Percentiles rank a stretch among this genome's conserved stretches.
Evolutionary conservation across 2,113 vertebrate genomes (phyloP).

Genomic region (Pseudopipra pipra): DNA sequence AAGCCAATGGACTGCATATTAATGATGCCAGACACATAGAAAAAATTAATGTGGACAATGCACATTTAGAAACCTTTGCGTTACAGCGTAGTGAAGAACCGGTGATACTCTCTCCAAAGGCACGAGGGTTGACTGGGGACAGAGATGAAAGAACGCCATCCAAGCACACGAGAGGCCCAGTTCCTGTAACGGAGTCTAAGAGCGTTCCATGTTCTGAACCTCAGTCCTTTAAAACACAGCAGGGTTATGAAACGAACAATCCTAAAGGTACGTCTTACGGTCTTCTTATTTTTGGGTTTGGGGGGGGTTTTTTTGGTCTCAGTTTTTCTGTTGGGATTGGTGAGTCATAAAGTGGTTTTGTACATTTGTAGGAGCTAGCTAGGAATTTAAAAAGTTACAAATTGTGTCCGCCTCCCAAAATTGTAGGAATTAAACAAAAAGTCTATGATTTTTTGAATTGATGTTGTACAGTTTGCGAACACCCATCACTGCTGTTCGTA

Average conservation of each 20-base stretch:
- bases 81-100: slow-evolving; percentile 31
- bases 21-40: neutral
- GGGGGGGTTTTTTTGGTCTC: rapidly evolving
- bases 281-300: neutral
- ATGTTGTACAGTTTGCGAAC: neutral
- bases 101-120: slow-evolving; percentile 25
- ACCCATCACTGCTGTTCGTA: rapidly evolving
- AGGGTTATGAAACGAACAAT: slow-evolving; percentile 51
- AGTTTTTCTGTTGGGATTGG: neutral
- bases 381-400: neutral
- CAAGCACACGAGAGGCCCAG: slow-evolving; percentile 2
- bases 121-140: neutral
- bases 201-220: slow-evolving; percentile 50
- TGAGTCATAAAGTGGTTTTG: neutral
- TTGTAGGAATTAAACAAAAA: neutral
- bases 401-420: neutral
- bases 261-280: slow-evolving; percentile 62
- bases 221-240: slow-evolving; percentile 35
- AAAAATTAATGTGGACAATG: neutral
- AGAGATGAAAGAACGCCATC: neutral
- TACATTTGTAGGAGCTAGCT: neutral
- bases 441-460: neutral
- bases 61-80: neutral
- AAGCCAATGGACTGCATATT: slow-evolving; percentile 32
- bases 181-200: slow-evolving; percentile 54